A percentile compares a stretch with the other conserved stretches of the same genome.
Conservation (phyloP, 2,113 vertebrate species). For the Mus pahari region DNA sequence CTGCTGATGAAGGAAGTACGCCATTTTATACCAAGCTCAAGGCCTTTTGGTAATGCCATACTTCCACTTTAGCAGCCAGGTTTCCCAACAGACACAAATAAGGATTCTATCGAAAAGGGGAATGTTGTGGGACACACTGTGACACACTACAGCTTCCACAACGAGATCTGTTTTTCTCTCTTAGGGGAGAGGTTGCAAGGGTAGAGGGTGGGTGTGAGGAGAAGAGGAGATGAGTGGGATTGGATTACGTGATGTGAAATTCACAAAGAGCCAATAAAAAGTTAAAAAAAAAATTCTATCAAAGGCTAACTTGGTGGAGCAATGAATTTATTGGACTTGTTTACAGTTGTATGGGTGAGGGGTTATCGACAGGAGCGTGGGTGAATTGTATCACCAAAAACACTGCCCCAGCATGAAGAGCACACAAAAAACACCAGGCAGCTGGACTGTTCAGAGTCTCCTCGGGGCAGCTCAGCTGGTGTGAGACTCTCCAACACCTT, state of each 20-base stretch:
- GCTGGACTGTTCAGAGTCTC: neutral
- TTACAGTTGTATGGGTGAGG: neutral
- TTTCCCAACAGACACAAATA: neutral
- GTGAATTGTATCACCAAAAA: neutral
- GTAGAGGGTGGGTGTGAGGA: no score
- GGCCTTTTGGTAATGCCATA: no score
- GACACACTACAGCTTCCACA: no score
- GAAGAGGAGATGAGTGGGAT: no score
- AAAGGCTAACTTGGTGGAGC: neutral
- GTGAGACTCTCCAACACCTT: neutral
- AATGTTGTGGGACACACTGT: no score
- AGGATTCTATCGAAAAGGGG: neutral
- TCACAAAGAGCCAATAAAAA: no score
- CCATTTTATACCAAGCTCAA: no score
- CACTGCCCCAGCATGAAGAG: neutral
- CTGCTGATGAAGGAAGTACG: no score
- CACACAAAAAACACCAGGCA: neutral
- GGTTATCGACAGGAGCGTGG: neutral
- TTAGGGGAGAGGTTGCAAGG: no score
- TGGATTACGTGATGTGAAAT: no score
- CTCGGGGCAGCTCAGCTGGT: neutral
- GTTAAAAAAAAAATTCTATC: neutral
- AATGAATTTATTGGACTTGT: neutral
- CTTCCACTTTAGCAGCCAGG: no score
- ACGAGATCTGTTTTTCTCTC: no score